Percentiles rank a stretch among this genome's conserved stretches.
phyloP scores from a whole-genome alignment of 2,797 vertebrate genomes.

The Capromys pilorides region DNA sequence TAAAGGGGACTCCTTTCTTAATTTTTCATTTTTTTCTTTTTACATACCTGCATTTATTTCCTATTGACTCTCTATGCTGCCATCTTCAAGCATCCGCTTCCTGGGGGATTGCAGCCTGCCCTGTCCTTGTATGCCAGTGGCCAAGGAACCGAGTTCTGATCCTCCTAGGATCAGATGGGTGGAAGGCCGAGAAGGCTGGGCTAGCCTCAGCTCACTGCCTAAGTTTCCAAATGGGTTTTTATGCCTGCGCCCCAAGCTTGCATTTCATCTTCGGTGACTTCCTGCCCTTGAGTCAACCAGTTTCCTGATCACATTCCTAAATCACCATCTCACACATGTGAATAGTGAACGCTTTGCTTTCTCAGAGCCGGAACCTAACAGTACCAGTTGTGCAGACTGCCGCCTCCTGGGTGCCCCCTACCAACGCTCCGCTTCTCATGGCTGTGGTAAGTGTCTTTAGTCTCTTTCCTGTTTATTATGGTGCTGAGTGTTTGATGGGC shows the following conservation, averaged over 20 bases:
- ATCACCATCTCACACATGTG: not conserved
- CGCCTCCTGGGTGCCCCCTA: not conserved
- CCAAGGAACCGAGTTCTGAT: not conserved
- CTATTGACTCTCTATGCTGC: not conserved
- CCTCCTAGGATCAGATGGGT: not conserved
- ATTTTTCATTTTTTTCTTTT: conserved; percentile 5
- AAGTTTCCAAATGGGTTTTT: not conserved
- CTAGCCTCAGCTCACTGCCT: not conserved
- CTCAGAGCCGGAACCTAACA: not conserved
- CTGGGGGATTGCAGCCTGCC: not conserved
- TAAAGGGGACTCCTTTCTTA: not conserved
- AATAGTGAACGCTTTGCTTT: not conserved
- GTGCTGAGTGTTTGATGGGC: not conserved
- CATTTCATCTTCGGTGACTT: conserved; percentile 39
- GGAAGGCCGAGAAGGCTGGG: not conserved
- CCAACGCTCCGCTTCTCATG: not conserved
- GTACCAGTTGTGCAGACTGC: not conserved
- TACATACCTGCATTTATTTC: conserved; percentile 15
- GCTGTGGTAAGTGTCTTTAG: not conserved
- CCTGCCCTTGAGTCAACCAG: not conserved
- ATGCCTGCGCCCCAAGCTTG: not conserved
- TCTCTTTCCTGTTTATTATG: not conserved
- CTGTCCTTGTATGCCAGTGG: not conserved
- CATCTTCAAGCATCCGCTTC: not conserved
- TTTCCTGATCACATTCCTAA: conserved; percentile 41